These are phyloP conservation scores for Ochlodes sylvanus DNA, from an alignment of 2,888 invertebrate genomes.

Conservation along the genomic window DNA sequence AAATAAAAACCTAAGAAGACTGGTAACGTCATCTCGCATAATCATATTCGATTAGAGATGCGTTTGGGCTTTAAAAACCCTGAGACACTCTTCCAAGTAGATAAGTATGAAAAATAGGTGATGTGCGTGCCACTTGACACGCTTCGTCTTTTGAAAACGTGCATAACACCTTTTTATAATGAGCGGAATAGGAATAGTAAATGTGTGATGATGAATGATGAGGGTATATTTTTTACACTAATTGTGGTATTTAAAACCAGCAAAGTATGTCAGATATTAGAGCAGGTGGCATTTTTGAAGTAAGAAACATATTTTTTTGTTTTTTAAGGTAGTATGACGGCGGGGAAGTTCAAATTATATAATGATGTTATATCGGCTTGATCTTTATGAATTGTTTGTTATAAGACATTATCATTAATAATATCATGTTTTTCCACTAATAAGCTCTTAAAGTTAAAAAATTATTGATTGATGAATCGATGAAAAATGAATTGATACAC, in stretches of 20 bases:
- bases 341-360: too few relatives aligned
- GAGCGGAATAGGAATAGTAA: slow-evolving; percentile 1
- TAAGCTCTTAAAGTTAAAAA: too few relatives aligned
- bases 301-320: too few relatives aligned
- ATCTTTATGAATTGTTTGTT: too few relatives aligned
- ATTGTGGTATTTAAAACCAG: slow-evolving; percentile 2
- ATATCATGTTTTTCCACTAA: too few relatives aligned
- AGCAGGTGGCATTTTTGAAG: not conserved
- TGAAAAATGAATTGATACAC: too few relatives aligned
- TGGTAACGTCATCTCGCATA: not conserved
- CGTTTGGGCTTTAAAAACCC: slow-evolving; percentile 7
- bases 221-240: slow-evolving; percentile 5
- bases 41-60: slow-evolving; percentile 21
- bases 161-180: slow-evolving; percentile 28
- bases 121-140: slow-evolving; percentile 26
- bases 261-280: slow-evolving; percentile 17
- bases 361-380: not conserved
- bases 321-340: too few relatives aligned
- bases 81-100: slow-evolving; percentile 16
- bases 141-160: slow-evolving; percentile 15
- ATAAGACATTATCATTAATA: too few relatives aligned
- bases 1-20: not conserved
- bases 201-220: slow-evolving; percentile 22
- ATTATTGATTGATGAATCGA: too few relatives aligned
- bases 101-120: slow-evolving; percentile 35